A percentile compares a stretch with the other conserved stretches of the same genome.
These are phyloP conservation scores for Acrobasis suavella DNA, from an alignment of 2,888 invertebrate species.

Conservation along the genomic window DNA sequence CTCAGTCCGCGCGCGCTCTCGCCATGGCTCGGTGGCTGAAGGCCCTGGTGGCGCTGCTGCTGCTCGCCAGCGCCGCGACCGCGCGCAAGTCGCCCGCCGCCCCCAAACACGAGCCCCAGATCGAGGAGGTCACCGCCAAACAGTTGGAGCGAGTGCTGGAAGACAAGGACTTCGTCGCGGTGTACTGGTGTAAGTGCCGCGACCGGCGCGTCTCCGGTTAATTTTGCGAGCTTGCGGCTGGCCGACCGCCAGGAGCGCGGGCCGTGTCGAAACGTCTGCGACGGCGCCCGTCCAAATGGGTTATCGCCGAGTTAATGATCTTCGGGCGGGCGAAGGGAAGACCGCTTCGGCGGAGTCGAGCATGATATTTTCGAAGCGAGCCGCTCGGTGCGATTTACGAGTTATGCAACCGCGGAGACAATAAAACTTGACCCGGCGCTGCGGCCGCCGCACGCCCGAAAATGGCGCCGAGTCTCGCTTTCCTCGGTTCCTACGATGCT, in stretches of 20 bases:
- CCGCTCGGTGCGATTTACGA: conserved; percentile 52
- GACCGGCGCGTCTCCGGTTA: conserved; percentile 53
- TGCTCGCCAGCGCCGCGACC: conserved; percentile 79
- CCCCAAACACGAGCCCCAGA: conserved; percentile 86
- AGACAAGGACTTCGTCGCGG: conserved; percentile 96
- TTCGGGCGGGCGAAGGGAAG: conserved; percentile 60
- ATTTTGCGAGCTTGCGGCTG: conserved; percentile 55
- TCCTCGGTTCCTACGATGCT: conserved; percentile 69
- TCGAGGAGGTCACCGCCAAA: conserved; percentile 96
- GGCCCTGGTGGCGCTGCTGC: conserved; percentile 77
- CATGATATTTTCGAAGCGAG: conserved; percentile 68
- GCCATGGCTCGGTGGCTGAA: conserved; percentile 80
- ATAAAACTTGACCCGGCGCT: conserved; percentile 76
- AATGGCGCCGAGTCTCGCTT: conserved; percentile 78
- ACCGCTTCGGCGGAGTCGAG: conserved; percentile 45
- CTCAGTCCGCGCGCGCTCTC: conserved; percentile 78
- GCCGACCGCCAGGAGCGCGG: conserved; percentile 57
- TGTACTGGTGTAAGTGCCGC: conserved; percentile 96
- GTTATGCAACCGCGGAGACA: conserved; percentile 79
- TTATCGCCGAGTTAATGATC: conserved; percentile 73
- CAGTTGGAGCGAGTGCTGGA: conserved; percentile 94
- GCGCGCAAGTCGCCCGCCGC: conserved; percentile 72
- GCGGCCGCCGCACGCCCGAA: conserved; percentile 73
- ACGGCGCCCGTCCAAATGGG: conserved; percentile 72
- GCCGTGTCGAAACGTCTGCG: conserved; percentile 65